phyloP scores from a whole-genome alignment of 2,113 vertebrate species.

The Fulmarus glacialis region DNA sequence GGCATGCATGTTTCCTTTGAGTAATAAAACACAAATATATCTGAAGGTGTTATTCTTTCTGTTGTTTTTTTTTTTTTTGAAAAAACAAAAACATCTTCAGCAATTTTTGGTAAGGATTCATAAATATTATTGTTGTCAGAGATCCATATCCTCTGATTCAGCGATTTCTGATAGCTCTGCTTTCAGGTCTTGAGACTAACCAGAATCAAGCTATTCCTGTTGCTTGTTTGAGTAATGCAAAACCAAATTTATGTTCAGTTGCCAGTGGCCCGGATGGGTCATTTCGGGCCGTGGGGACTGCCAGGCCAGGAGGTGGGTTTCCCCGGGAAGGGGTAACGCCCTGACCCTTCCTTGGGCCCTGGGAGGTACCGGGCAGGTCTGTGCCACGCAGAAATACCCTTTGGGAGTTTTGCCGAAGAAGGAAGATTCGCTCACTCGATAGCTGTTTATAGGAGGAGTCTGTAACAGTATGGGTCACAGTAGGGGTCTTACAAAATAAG shows the following conservation, averaged over 20 bases:
- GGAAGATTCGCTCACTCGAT: background rate
- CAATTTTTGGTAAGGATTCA: slow-evolving; percentile 15
- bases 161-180: background rate
- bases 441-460: background rate
- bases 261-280: fast-evolving
- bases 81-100: background rate
- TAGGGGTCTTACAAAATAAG: background rate
- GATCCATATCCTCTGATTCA: slow-evolving; percentile 34
- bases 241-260: background rate
- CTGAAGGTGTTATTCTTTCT: background rate
- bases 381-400: background rate
- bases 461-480: background rate
- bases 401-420: background rate
- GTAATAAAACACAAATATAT: background rate
- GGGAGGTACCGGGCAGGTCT: background rate
- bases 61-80: background rate
- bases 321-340: background rate
- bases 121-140: slow-evolving; percentile 44
- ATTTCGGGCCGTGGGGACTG: fast-evolving
- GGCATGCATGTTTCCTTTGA: background rate
- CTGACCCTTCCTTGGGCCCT: background rate
- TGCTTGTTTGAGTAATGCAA: background rate
- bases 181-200: background rate
- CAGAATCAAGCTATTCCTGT: background rate
- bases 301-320: background rate